Percentiles rank a stretch among this genome's conserved stretches.
Evolutionary conservation across 2,888 invertebrate species (phyloP).

Genomic region (Ceratothoa steindachneri): DNA sequence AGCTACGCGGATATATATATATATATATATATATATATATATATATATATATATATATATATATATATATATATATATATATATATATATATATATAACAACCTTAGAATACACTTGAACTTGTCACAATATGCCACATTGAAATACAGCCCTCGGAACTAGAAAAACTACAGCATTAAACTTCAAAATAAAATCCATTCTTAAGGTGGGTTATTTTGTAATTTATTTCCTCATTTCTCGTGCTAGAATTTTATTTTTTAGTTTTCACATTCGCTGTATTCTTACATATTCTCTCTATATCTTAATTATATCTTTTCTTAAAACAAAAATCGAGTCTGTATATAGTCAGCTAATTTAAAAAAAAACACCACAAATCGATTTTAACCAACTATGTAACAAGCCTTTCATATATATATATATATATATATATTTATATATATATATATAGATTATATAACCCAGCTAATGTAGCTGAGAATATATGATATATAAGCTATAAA

Average conservation of each 20-base stretch:
- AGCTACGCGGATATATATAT: conserved; percentile 18
- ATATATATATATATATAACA: not conserved
- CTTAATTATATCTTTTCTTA: conserved; percentile 17
- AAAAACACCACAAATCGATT: conserved; percentile 9
- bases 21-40: conserved; percentile 10
- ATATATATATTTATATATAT: not conserved
- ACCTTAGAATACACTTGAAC: conserved; percentile 26
- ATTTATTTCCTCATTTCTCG: conserved; percentile 8
- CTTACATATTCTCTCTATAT: no score
- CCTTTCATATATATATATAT: conserved; percentile 10
- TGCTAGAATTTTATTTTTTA: conserved; percentile 21
- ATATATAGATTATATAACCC: conserved; percentile 11
- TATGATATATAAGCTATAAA: not conserved
- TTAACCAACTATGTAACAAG: not conserved
- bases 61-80: conserved; percentile 10
- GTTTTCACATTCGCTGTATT: conserved; percentile 15
- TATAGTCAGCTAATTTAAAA: conserved; percentile 20
- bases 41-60: conserved; percentile 17
- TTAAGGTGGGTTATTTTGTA: no score
- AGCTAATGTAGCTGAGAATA: conserved; percentile 35
- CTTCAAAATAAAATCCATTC: not conserved
- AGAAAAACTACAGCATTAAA: not conserved
- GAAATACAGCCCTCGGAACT: conserved; percentile 24
- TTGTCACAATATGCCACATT: conserved; percentile 38
- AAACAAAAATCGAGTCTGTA: conserved; percentile 36